Evolutionary conservation across 2,113 vertebrate genomes (phyloP), one percentile per base, ranked within the genome.

Genomic region (Cygnus buccinator): DNA sequence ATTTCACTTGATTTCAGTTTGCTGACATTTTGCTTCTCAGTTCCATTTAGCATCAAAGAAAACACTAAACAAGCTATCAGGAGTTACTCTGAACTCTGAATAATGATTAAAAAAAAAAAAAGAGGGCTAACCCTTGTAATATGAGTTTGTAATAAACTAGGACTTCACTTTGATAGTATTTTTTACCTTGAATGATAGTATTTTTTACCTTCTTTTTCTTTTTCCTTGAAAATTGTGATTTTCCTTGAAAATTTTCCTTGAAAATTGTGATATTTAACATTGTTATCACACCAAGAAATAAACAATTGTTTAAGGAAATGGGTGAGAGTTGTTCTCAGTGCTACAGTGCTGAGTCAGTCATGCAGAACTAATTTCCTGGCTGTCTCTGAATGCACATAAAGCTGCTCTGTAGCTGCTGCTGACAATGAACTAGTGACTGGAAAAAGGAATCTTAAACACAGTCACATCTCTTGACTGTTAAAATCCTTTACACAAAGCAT

Each of bases 351-450:
- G 96, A 97, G 89, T 97, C 97, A 98, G 97, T 98, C 98, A 98
- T 94, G 98, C 97, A 98, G 97, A 98, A 98, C 98, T 98, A 98
- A 99, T 98, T 98, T 99, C 95, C 97, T 98, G 98, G 98, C 97
- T 90, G 97, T 97, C 97, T 98, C 96, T 98, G 98, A 98, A 98
- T 98, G 96, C 97, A 97, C 97, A 98, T 97, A 98, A 98, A 98
- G 97, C 97, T 97, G 96, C 97, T 97, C 96, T 98, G 97, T 98
- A 97, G 97, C 97, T 97, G 97, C 96, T 95, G 87, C 97, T 95
- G 97, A 98, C 98, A 98, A 98, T 98, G 98, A 98, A 97, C 97
- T 97, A 98, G 98, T 98, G 97, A 98, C 98, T 98, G 94, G 97
- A 97, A 98, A 98, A 97, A 97, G 97, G 91, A 98, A 98, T 98